These are phyloP conservation scores for Malurus alboscapulatus DNA, from an alignment of 2,113 vertebrate genomes.

Conservation along the genomic window DNA sequence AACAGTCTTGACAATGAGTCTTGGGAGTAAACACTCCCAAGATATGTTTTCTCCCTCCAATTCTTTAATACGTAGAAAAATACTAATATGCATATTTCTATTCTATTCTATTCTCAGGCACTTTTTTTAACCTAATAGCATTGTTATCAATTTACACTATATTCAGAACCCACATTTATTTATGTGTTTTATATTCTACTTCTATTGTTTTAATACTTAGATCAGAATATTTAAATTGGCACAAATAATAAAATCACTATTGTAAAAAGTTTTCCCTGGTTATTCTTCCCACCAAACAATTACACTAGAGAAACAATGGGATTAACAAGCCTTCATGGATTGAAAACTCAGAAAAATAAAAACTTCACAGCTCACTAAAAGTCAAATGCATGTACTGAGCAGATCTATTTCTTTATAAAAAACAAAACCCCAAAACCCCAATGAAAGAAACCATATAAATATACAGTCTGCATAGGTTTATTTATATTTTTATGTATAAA, in stretches of 20 bases:
- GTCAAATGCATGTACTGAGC: not conserved
- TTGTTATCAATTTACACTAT: not conserved
- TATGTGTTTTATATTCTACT: not conserved
- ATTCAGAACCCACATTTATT: not conserved
- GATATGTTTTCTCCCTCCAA: not conserved
- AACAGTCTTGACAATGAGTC: not conserved
- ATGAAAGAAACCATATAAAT: not conserved
- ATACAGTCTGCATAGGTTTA: not conserved
- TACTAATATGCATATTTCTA: not conserved
- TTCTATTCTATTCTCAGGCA: not conserved
- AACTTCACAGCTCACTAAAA: constrained; percentile 4
- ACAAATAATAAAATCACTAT: not conserved
- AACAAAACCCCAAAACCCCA: not conserved
- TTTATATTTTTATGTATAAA: not conserved
- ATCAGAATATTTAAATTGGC: not conserved
- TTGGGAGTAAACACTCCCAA: not conserved
- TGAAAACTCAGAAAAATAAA: constrained; percentile 5
- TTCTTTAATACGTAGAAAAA: not conserved
- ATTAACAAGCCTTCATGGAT: not conserved
- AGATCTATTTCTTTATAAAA: not conserved
- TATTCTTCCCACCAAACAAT: not conserved
- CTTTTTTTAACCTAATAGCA: not conserved
- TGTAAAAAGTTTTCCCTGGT: not conserved
- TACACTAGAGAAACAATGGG: not conserved
- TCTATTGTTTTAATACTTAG: not conserved